Evolutionary conservation across 2,113 vertebrate genomes (phyloP).

Genomic region (Artemisiospiza belli): DNA sequence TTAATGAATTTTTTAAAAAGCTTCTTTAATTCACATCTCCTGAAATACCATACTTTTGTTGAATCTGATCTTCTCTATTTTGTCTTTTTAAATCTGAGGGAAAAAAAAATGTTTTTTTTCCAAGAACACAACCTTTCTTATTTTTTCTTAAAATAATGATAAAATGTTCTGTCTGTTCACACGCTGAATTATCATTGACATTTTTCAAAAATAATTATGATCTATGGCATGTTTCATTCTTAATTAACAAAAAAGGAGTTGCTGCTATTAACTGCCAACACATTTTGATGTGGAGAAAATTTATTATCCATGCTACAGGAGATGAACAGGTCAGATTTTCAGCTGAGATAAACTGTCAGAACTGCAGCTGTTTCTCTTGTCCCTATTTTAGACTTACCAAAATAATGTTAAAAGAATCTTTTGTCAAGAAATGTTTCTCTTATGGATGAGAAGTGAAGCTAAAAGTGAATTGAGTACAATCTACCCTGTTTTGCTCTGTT

Average conservation of each 20-base stretch:
- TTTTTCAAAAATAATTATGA: constrained; percentile 1
- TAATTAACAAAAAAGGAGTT: constrained; percentile 13
- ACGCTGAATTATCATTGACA: neutral
- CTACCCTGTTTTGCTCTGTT: neutral
- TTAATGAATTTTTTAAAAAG: neutral
- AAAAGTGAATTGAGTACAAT: neutral
- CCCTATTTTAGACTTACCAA: neutral
- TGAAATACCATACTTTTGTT: neutral
- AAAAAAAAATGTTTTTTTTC: neutral
- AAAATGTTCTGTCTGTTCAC: neutral
- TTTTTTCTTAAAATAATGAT: neutral
- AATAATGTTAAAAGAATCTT: neutral
- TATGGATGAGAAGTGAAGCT: neutral
- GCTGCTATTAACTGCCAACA: neutral
- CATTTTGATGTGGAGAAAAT: neutral
- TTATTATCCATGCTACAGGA: neutral
- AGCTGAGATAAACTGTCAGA: neutral
- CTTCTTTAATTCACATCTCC: neutral
- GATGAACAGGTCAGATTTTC: neutral
- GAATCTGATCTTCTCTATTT: neutral
- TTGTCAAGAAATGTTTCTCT: neutral
- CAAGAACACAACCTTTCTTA: neutral
- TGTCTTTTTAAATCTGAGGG: neutral
- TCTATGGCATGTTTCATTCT: neutral
- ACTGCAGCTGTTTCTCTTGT: neutral